These are phyloP conservation scores for Alauda arvensis DNA, from an alignment of 2,797 vertebrate genomes.

Conservation along the genomic window DNA sequence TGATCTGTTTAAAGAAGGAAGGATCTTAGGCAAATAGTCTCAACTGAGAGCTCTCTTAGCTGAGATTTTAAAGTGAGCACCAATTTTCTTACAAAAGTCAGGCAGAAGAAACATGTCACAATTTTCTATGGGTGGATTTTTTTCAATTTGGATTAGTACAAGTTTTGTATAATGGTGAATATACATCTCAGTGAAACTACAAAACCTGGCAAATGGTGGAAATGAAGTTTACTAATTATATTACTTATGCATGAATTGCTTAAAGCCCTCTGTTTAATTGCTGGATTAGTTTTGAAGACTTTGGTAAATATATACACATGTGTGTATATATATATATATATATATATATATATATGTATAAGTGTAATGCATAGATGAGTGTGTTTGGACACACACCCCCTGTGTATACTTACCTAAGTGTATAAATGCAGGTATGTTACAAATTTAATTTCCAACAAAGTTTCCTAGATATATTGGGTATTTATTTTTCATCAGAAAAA, in stretches of 20 bases:
- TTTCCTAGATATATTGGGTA: neutral
- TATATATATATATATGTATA: accelerated
- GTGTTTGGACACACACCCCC: accelerated
- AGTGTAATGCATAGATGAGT: neutral
- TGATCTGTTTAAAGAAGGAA: neutral
- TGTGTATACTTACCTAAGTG: neutral
- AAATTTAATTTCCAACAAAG: neutral
- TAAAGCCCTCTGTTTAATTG: neutral
- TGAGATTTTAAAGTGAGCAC: neutral
- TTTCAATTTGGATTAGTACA: neutral
- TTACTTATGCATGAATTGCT: neutral
- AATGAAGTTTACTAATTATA: neutral
- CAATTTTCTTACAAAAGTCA: neutral
- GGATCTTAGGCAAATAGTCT: neutral
- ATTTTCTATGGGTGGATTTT: neutral
- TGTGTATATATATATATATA: no score
- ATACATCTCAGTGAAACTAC: neutral
- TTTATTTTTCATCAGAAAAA: neutral
- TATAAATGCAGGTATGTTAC: neutral
- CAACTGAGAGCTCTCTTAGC: neutral
- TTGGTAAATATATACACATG: neutral
- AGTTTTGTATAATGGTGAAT: neutral
- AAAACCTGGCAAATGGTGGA: neutral
- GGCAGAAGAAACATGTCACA: neutral
- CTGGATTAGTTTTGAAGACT: neutral